Evolutionary conservation across 2,888 invertebrate genomes (phyloP).

Genomic region (Orthonevra nobilis): DNA sequence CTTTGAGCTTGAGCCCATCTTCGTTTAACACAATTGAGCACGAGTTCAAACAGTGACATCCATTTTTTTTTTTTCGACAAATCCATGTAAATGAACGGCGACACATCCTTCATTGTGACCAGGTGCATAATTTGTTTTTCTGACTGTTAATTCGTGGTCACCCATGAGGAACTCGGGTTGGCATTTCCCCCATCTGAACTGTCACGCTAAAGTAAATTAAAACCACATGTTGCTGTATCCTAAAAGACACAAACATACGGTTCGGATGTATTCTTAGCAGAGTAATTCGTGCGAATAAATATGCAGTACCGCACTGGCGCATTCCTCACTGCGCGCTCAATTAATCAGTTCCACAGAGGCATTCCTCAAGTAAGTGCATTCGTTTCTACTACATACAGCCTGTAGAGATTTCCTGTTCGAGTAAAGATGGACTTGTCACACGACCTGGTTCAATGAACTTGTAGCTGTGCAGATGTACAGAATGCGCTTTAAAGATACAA

Average conservation of each 20-base stretch:
- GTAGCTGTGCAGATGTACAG: conserved; percentile 14
- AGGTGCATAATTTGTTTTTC: neutral
- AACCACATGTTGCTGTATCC: conserved; percentile 44
- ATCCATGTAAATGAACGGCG: too few relatives aligned
- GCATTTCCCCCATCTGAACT: neutral
- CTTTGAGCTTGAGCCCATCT: conserved; percentile 8
- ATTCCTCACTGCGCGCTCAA: conserved; percentile 53
- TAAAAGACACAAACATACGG: conserved; percentile 12
- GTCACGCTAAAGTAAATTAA: conserved; percentile 32
- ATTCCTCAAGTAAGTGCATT: conserved; percentile 33
- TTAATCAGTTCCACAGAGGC: conserved; percentile 45
- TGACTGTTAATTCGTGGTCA: conserved; percentile 4
- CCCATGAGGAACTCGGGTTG: conserved; percentile 1
- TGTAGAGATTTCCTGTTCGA: conserved; percentile 39
- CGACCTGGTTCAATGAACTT: conserved; percentile 50
- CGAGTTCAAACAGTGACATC: conserved; percentile 1
- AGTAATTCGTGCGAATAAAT: conserved; percentile 38
- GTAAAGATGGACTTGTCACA: conserved; percentile 49
- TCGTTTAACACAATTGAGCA: conserved; percentile 7
- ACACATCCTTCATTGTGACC: too few relatives aligned
- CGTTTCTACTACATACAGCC: too few relatives aligned
- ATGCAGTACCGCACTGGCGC: conserved; percentile 28
- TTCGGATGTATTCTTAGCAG: conserved; percentile 5
- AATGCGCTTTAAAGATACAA: conserved; percentile 1
- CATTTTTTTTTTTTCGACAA: neutral